Base-by-base conservation (phyloP, 2,113 vertebrate species). In the Poeciliopsis prolifica region DNA sequence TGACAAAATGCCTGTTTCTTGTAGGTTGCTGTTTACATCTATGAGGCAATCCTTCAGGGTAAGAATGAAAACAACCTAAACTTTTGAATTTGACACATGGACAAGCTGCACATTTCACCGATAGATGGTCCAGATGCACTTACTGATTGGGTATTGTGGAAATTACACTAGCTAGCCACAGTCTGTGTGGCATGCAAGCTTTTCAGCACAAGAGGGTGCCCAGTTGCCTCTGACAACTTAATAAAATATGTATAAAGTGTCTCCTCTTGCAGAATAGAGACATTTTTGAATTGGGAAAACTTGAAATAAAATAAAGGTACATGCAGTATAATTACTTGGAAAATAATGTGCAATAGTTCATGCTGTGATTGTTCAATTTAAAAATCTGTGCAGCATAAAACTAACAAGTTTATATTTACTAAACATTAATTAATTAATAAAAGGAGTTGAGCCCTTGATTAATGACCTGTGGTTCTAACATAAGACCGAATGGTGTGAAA, bases 391-490 rank as follows among this genome's bases (percentile, higher is more conserved):
- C 17, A 68, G 19, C 17, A 30, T n/a, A 7, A 9, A 28, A 37
- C 19, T 37, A 40, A 40, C 33, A 37, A 10, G 19, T 44, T 68
- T 44, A 22, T 68, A 14, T 68, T 28, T 44, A 19, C 42, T 42
- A 48, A 48, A 8, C 10, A 48, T 11, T 51, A 29, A 26, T 22
- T 22, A 22, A 11, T 13, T 12, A 26, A 22, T 19, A 26, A 28
- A 67, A 67, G 26, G 42, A 67, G n/a, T 44, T 44, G 62, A 72
- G 64, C 63, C 60, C 48, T 33, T 37, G 69, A 76, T 60, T 65
- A 73, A 63, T n/a, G 71, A 24, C 24, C 68, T 69, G 84, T 68
- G 70, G 42, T 61, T 81, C 70, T 61, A 29, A 68, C 70, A 78
- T 74, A 83, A 78, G 71, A 72, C 54, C 26, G 19, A 75, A 60